Conservation (phyloP, 1,140 invertebrate species). For the Aricia agestis region DNA sequence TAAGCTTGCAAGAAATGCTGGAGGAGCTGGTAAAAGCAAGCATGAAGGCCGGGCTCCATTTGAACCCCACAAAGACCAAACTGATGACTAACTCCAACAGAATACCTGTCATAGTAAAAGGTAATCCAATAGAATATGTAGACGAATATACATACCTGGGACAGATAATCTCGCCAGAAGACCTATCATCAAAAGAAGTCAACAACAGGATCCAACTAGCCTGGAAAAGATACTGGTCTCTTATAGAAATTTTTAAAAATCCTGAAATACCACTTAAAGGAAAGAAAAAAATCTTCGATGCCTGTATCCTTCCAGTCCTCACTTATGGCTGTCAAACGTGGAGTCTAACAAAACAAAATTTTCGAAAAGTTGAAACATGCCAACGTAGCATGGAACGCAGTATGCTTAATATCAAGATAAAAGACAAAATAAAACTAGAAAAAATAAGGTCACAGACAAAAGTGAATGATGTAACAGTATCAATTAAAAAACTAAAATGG, state of each 20-base stretch:
- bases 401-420: conserved; percentile 18
- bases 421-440: conserved; percentile 27
- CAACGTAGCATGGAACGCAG: conserved; percentile 31
- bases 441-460: conserved; percentile 27
- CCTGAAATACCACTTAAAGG: conserved; percentile 18
- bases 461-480: conserved; percentile 21
- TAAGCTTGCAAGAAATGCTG: conserved; percentile 26
- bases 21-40: conserved; percentile 29
- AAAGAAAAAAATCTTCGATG: conserved; percentile 27
- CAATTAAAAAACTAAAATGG: conserved; percentile 21
- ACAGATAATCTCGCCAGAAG: conserved; percentile 30
- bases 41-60: conserved; percentile 26
- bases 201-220: conserved; percentile 27
- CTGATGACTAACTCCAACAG: conserved; percentile 28
- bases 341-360: background rate
- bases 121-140: conserved; percentile 28
- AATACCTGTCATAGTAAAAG: conserved; percentile 18
- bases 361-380: conserved; percentile 14
- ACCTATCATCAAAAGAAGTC: conserved; percentile 31
- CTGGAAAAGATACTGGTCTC: conserved; percentile 28
- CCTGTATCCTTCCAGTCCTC: conserved; percentile 20
- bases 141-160: conserved; percentile 31
- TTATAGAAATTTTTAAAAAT: conserved; percentile 30
- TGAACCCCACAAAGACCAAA: conserved; percentile 30
- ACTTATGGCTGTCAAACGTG: conserved; percentile 22